These are phyloP conservation scores for Baryphthengus martii DNA, from an alignment of 2,113 vertebrate species.

Conservation along the genomic window DNA sequence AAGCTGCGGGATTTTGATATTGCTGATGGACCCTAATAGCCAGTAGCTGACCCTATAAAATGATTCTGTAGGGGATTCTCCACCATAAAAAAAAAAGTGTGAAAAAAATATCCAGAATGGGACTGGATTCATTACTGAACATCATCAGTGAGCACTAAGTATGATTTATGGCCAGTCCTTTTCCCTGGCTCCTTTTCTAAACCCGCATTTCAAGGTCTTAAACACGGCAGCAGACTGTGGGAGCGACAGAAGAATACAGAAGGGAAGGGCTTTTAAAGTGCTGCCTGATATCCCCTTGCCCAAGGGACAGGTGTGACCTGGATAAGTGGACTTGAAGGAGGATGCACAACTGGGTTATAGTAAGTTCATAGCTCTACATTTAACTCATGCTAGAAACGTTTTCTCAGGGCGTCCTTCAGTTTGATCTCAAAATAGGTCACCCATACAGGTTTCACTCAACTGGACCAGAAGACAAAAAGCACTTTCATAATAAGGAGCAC, in stretches of 20 bases:
- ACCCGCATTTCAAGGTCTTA: neutral
- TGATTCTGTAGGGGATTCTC: neutral
- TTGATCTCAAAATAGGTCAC: constrained; percentile 18
- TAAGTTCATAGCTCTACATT: neutral
- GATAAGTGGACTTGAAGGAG: constrained; percentile 7
- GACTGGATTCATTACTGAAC: neutral
- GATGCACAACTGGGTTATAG: neutral
- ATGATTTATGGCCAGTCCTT: neutral
- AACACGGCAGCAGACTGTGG: neutral
- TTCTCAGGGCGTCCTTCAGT: neutral
- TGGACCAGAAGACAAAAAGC: neutral
- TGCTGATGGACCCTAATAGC: neutral
- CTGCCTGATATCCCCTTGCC: constrained; percentile 1
- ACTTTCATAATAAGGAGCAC: neutral
- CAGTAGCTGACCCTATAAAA: neutral
- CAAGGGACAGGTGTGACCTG: constrained; percentile 43
- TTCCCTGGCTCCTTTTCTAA: neutral
- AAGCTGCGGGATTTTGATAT: neutral
- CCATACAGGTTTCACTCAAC: neutral
- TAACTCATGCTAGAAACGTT: neutral
- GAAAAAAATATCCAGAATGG: neutral
- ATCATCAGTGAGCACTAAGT: neutral
- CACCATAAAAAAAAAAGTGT: neutral
- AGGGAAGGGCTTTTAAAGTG: neutral
- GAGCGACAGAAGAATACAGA: neutral